phyloP scores from a whole-genome alignment of 2,888 invertebrate species.

The Ochlodes sylvanus region DNA sequence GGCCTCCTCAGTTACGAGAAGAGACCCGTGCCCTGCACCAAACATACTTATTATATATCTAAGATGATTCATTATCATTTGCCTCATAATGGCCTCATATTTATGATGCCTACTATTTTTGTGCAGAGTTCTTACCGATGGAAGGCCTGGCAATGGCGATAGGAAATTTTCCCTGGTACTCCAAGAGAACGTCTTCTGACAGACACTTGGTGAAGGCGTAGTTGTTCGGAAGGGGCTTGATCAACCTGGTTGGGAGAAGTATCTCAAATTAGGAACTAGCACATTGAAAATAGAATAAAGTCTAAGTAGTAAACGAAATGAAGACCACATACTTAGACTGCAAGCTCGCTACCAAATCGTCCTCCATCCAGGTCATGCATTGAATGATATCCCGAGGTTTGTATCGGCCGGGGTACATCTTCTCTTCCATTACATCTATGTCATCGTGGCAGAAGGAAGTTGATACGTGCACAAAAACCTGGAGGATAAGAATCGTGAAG shows the following conservation, averaged over 20 bases:
- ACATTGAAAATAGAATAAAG: too few species aligned
- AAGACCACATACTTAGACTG: not conserved
- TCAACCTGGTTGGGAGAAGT: conserved; percentile 63
- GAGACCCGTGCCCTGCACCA: too few species aligned
- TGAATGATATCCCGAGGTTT: not conserved
- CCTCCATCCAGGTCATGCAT: conserved; percentile 9
- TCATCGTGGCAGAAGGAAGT: conserved; percentile 15
- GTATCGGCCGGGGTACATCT: conserved; percentile 7
- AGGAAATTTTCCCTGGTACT: conserved; percentile 87
- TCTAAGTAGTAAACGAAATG: too few species aligned
- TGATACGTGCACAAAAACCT: conserved; percentile 15
- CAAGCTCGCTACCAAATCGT: not conserved
- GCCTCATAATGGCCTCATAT: too few species aligned
- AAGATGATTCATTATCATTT: too few species aligned
- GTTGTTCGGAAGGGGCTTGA: conserved; percentile 91
- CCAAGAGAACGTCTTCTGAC: conserved; percentile 90
- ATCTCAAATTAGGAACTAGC: too few species aligned
- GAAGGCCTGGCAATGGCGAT: conserved; percentile 93
- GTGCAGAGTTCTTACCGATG: conserved; percentile 86
- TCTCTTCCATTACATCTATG: not conserved
- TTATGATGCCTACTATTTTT: too few species aligned
- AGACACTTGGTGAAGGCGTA: conserved; percentile 95
- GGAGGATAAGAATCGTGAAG: not conserved
- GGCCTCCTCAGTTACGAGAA: too few species aligned
- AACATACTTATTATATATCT: too few species aligned